A percentile compares a stretch with the other conserved stretches of the same genome.
Conservation (phyloP, 2,888 invertebrate genomes). For the Aelia acuminata region DNA sequence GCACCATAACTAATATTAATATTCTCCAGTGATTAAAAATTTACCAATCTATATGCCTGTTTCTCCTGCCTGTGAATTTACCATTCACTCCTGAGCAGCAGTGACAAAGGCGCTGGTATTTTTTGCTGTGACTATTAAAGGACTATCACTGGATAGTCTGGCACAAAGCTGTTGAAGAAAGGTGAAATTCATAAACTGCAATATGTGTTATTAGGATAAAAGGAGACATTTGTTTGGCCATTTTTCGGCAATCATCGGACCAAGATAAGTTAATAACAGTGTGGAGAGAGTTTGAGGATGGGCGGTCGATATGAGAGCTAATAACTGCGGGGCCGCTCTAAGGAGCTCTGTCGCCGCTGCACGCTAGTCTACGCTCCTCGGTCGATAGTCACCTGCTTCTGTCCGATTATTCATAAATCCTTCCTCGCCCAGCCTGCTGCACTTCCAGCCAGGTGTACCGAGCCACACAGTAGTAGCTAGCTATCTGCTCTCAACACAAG, state of each 20-base stretch:
- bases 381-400: slow-evolving; percentile 16
- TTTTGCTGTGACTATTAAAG: no score
- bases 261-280: not conserved
- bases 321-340: slow-evolving; percentile 28
- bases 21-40: no score
- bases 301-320: slow-evolving; percentile 17
- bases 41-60: no score
- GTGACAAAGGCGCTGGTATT: no score
- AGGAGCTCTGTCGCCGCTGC: slow-evolving; percentile 19
- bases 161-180: no score
- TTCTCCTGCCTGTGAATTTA: no score
- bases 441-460: not conserved
- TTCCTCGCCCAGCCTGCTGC: not conserved
- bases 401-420: not conserved
- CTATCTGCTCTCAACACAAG: no score
- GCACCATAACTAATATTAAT: no score
- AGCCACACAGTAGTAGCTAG: not conserved
- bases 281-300: not conserved
- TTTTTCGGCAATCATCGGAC: not conserved
- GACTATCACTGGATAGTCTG: no score
- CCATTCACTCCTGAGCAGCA: no score
- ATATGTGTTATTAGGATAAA: not conserved
- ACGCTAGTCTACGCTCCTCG: not conserved
- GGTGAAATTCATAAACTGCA: no score
- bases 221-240: not conserved